phyloP scores from a whole-genome alignment of 2,797 vertebrate species.

The Orientallactaga sibirica region DNA sequence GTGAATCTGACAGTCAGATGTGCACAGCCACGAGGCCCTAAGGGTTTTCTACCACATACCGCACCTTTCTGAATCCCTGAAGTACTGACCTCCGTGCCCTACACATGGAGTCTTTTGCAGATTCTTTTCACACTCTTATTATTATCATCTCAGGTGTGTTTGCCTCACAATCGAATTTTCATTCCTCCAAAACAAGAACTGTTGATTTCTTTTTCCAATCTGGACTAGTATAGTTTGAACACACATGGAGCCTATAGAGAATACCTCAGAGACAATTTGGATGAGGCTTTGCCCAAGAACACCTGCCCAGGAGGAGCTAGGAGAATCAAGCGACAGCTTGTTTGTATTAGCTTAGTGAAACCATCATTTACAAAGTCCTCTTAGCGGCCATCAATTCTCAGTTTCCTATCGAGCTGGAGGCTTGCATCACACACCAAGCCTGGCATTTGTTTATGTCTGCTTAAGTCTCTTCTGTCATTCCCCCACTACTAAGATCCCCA shows the following conservation, averaged over 20 bases:
- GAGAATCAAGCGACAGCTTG: not conserved
- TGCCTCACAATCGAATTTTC: not conserved
- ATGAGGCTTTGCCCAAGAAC: not conserved
- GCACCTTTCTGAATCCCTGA: not conserved
- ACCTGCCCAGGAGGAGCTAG: not conserved
- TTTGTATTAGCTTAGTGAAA: not conserved
- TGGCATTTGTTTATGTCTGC: not conserved
- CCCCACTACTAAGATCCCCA: not conserved
- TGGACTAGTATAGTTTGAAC: not conserved
- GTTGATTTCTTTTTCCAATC: not conserved
- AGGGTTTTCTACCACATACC: not conserved
- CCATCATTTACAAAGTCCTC: not conserved
- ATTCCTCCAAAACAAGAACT: conserved; percentile 18
- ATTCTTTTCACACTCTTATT: not conserved
- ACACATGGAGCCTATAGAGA: not conserved
- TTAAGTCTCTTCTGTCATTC: not conserved
- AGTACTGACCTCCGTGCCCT: not conserved
- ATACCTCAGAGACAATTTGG: not conserved
- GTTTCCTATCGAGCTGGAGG: conserved; percentile 6
- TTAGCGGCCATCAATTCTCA: not conserved
- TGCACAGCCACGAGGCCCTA: not conserved
- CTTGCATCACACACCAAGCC: not conserved
- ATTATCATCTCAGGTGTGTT: not conserved
- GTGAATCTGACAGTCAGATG: not conserved
- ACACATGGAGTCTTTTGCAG: not conserved